phyloP scores from a whole-genome alignment of 2,888 invertebrate species.

The Clanis bilineata region DNA sequence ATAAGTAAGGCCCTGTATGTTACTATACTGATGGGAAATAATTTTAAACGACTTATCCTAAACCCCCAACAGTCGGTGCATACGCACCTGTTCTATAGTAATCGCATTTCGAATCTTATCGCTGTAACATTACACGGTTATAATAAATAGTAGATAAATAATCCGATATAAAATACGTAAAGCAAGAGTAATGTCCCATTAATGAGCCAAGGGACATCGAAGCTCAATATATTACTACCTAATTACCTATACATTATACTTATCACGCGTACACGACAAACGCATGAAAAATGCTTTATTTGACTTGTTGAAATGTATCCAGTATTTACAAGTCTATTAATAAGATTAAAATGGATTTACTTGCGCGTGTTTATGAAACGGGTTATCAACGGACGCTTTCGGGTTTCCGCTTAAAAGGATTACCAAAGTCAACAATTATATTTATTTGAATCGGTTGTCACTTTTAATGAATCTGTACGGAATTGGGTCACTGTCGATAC shows the following conservation, averaged over 20 bases:
- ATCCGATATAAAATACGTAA: slow-evolving; percentile 55
- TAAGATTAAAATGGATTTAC: slow-evolving; percentile 58
- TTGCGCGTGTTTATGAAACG: slow-evolving; percentile 34
- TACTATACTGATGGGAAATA: not conserved
- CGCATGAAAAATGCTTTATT: slow-evolving; percentile 63
- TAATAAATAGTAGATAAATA: slow-evolving; percentile 57
- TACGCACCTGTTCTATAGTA: slow-evolving; percentile 11
- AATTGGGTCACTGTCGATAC: not conserved
- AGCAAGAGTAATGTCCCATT: slow-evolving; percentile 69
- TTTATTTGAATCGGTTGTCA: slow-evolving; percentile 13
- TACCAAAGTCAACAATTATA: slow-evolving; percentile 19
- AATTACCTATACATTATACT: slow-evolving; percentile 79
- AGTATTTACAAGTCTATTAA: slow-evolving; percentile 71
- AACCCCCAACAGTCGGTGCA: not conserved
- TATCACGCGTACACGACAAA: slow-evolving; percentile 54
- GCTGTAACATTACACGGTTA: slow-evolving; percentile 37
- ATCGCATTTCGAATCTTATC: slow-evolving; percentile 29
- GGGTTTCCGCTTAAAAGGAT: slow-evolving; percentile 17
- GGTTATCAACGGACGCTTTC: slow-evolving; percentile 18
- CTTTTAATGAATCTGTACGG: not conserved
- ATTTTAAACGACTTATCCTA: not conserved
- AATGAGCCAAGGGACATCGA: slow-evolving; percentile 69
- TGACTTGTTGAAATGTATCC: slow-evolving; percentile 62
- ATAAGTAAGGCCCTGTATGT: too few relatives aligned
- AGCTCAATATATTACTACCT: slow-evolving; percentile 71